Evolutionary conservation across 2,888 invertebrate species (phyloP), one percentile per base, ranked within the genome.

Genomic region (Coecobrya sp.): DNA sequence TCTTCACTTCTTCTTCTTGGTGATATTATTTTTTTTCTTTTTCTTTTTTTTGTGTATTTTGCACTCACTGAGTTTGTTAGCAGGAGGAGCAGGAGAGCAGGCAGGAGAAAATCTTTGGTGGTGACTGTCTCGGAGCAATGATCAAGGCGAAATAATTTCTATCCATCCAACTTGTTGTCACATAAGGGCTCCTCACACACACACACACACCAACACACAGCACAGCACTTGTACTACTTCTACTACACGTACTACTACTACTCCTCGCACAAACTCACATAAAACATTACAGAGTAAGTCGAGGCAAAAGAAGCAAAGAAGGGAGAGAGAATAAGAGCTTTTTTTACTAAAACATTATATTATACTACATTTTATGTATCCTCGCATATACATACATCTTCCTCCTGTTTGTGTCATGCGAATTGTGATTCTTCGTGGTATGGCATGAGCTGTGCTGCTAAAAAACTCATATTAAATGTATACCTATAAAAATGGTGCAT

Each of bases 141-240:
- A 91, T 91, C 91, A 91, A 91, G 91, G 91, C 91, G 91, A 91
- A 91, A 91, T 91, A 91, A 91, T 91, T 91, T 91, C 91, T 91
- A 86, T 86, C 91, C 91, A 89, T 90, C 93, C 93, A 93, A 93
- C 93, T 93, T 93, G 93, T 93, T 93, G 93, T 93, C 93, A 93
- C 93, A 93, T 92, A 93, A 92, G 93, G 92, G 91, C 89, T 93
- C 91, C 91, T 91, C 91, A 86, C 89, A 92, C 91, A 89, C 42
- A 11, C 10, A 91, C 89, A 86, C 86, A 68, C 4, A 16, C 13
- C 4, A 0, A 25, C 27, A 27, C 27, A 27, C 5, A 16, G 27
- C 16, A 27, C 49, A 10, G 4, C 68, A 25, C 27, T 8, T 62
- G 62, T 19, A 62, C 7, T 19, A 62, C 25, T 19, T 62, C 8